Percentiles rank a stretch among this genome's conserved stretches.
Conservation (phyloP, 1,140 invertebrate species). For the Radopholus similis region DNA sequence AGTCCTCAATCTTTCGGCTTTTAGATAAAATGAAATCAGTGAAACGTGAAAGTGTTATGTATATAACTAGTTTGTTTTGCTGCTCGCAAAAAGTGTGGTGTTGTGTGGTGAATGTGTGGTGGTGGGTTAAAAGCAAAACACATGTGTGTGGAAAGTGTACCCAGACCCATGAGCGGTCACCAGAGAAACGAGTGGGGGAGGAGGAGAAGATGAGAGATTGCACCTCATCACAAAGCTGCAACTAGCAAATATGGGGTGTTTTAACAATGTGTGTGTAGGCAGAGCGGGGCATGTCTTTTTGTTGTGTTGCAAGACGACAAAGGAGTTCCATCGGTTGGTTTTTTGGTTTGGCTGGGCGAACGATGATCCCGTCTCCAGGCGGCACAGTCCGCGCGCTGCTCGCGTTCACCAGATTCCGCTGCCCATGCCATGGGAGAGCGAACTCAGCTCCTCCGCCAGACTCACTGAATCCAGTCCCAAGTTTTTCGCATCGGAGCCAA, state of each 20-base stretch:
- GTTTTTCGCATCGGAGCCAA: background rate
- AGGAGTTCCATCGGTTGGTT: background rate
- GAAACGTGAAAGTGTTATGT: too few relatives aligned
- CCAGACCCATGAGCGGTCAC: background rate
- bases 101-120: background rate
- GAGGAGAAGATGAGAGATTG: background rate
- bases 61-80: too few relatives aligned
- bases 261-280: background rate
- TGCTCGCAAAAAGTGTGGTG: too few relatives aligned
- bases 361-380: background rate
- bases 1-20: too few relatives aligned
- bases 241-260: background rate
- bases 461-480: background rate
- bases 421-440: slow-evolving; percentile 4
- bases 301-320: background rate
- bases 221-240: too few relatives aligned
- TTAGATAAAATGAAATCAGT: too few relatives aligned
- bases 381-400: background rate
- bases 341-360: background rate
- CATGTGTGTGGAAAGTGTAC: background rate
- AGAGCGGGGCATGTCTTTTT: too few relatives aligned
- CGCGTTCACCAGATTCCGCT: background rate
- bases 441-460: slow-evolving; percentile 9
- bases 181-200: background rate
- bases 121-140: background rate